A percentile compares a stretch with the other conserved stretches of the same genome.
phyloP scores from a whole-genome alignment of 2,888 invertebrate species.

The Dasypolia templi region DNA sequence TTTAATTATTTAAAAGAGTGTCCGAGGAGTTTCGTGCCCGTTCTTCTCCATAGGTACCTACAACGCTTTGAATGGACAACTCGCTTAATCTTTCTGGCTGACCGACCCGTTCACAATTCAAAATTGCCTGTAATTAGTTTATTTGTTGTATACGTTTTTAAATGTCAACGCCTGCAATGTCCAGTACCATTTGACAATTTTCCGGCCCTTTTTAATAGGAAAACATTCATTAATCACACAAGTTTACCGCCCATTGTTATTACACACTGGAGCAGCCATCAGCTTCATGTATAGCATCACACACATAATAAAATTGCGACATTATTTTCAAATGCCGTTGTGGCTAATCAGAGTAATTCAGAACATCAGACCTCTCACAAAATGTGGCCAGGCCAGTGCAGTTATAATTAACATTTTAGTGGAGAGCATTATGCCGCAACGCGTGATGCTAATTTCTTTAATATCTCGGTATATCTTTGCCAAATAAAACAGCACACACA shows the following conservation, averaged over 20 bases:
- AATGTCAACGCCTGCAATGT: background rate
- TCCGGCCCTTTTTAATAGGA: background rate
- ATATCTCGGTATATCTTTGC: slow-evolving; percentile 36
- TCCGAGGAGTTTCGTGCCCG: too few species aligned
- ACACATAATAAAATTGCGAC: slow-evolving; percentile 27
- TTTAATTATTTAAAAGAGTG: too few species aligned
- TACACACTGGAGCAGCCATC: slow-evolving; percentile 4
- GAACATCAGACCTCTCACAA: slow-evolving; percentile 14
- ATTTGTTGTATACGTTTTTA: too few species aligned
- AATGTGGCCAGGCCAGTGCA: slow-evolving; percentile 23
- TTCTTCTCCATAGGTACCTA: too few species aligned
- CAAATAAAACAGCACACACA: slow-evolving; percentile 41
- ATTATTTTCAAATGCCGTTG: slow-evolving; percentile 25
- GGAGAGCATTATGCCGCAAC: slow-evolving; percentile 38
- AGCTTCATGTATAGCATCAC: background rate
- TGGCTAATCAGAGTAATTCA: slow-evolving; percentile 25
- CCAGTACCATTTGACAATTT: background rate
- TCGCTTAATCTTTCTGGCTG: too few species aligned
- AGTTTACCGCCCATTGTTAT: slow-evolving; percentile 8
- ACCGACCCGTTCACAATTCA: too few species aligned
- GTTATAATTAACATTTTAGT: slow-evolving; percentile 51
- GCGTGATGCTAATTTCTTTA: slow-evolving; percentile 30
- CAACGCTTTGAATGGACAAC: too few species aligned
- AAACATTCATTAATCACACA: background rate
- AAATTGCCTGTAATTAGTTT: too few species aligned